Evolutionary conservation across 2,113 vertebrate species (phyloP), one percentile per base, ranked within the genome.

Genomic region (Ploceus nigricollis): DNA sequence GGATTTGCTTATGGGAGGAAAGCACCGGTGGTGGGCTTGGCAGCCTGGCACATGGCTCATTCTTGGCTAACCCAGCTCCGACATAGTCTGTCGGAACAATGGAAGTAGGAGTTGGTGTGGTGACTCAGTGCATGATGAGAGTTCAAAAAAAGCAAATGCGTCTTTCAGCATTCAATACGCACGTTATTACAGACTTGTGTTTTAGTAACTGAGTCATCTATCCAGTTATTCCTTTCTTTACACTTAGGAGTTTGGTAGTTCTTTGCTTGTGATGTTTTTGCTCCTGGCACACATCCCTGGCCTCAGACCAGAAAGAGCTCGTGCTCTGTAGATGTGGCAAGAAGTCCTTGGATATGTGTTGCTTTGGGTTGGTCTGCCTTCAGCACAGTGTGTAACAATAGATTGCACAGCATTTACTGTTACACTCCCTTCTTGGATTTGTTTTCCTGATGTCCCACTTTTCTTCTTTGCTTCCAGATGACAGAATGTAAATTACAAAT

Each of bases 241-340:
- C 75, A 5, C 86, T 94, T 30, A n/a, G 25, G 91, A 91, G 58
- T 89, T 84, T 35, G 80, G 80, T 90, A 25, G 17, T 87, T 86
- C 82, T 70, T 75, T 53, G 73, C 82, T 75, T 91, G 84, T 68
- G 90, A 91, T 95, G 95, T 69, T 94, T 96, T 92, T 96, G 86
- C 88, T 93, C 44, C 94, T 97, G 96, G 95, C 95, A 53, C n/a
- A 4, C 5, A 1, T 70, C 88, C 93, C 81, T 97, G 97, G 96
- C 94, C 76, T 50, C 73, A 53, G 61, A 82, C 93, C 96, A 96
- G 37, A 42, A 89, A 23, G 85, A 87, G 63, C 72, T 84, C 79
- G 79, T 85, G 64, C 69, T 91, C 64, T 86, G 86, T 85, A 45
- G 73, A 96, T 97, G 95, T 96, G 93, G 93, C 95, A 85, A 88